These are phyloP conservation scores for Physella acuta DNA, from an alignment of 1,140 invertebrate species.

Conservation along the genomic window DNA sequence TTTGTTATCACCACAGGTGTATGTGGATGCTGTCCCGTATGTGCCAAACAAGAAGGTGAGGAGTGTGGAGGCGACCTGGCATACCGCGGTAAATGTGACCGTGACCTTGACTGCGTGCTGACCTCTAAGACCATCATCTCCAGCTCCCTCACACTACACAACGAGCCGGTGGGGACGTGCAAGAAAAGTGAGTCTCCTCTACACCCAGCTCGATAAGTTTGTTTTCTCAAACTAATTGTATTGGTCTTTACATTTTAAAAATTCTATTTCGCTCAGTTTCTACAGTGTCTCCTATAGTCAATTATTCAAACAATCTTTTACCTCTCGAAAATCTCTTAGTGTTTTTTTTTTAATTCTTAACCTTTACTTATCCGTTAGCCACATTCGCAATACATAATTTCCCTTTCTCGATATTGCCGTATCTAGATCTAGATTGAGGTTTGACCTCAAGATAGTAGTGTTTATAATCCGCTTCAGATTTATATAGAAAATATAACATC, in stretches of 20 bases:
- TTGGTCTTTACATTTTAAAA: background rate
- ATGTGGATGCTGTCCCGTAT: constrained; percentile 56
- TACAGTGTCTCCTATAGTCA: background rate
- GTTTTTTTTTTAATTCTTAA: no score
- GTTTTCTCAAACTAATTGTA: background rate
- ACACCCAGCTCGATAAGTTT: background rate
- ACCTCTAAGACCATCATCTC: constrained; percentile 11
- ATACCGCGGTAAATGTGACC: constrained; percentile 57
- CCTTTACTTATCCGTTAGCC: no score
- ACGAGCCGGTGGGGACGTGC: constrained; percentile 35
- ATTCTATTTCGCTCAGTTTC: background rate
- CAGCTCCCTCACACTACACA: constrained; percentile 19
- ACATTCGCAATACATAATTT: no score
- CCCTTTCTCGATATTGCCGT: no score
- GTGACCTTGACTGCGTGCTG: constrained; percentile 44
- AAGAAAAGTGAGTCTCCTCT: constrained; percentile 29
- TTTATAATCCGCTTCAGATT: no score
- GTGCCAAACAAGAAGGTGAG: constrained; percentile 51
- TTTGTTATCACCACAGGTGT: no score
- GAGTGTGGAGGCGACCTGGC: constrained; percentile 51
- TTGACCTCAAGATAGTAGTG: no score
- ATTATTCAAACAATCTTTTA: background rate
- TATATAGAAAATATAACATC: no score
- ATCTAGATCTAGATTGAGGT: no score
- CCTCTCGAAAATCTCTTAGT: no score